Conservation (phyloP, 2,797 vertebrate species). For the Eulemur rubriventer region DNA sequence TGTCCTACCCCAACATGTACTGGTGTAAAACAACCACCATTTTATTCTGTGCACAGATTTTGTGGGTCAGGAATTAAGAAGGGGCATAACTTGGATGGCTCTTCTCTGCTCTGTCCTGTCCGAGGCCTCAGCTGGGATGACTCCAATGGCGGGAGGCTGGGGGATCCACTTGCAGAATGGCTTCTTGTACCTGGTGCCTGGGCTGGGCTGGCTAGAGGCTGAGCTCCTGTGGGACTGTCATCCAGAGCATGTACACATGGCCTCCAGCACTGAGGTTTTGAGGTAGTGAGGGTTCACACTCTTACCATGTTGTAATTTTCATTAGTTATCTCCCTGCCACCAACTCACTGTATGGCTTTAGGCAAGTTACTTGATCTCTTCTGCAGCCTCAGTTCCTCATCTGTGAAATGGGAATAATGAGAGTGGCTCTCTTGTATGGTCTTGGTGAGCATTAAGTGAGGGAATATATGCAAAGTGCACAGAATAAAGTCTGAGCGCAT, state of each 20-base stretch:
- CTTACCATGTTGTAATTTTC: background rate
- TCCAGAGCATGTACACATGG: background rate
- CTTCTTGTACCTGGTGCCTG: background rate
- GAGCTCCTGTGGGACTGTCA: background rate
- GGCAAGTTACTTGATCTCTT: background rate
- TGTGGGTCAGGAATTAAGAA: background rate
- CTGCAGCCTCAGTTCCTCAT: background rate
- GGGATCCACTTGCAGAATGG: background rate
- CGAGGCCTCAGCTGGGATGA: background rate
- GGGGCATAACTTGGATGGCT: background rate
- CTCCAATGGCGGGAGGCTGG: background rate
- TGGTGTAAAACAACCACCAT: background rate
- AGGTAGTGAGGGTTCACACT: background rate
- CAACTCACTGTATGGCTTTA: background rate
- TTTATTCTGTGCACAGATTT: background rate
- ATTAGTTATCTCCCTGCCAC: background rate
- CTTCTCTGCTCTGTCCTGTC: background rate
- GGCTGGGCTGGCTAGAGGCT: background rate
- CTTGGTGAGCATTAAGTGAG: background rate
- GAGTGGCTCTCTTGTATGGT: background rate
- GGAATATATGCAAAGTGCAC: background rate
- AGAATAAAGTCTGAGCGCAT: background rate
- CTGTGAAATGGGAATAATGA: background rate
- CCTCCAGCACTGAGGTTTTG: background rate
- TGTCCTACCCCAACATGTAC: background rate